Evolutionary conservation across 2,797 vertebrate species (phyloP), one percentile per base, ranked within the genome.

Genomic region (Melanotaenia pygmaea): DNA sequence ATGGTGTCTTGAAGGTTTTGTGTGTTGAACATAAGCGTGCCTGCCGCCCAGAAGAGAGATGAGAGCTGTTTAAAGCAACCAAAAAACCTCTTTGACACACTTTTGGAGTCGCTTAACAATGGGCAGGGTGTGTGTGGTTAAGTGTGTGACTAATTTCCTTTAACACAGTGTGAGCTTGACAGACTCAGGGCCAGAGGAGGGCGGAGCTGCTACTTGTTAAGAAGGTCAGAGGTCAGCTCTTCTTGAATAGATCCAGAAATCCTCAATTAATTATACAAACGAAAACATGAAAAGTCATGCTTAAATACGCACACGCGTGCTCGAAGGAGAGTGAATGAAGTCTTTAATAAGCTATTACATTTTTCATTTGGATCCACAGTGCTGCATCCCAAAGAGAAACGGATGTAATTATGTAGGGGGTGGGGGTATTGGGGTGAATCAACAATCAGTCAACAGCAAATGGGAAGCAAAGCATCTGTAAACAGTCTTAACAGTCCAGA

Each of bases 81-180:
- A 77, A 91, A 90, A 90, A 93, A 89, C 89, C 89, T 86, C 83
- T 89, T 73, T 90, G 91, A 90, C 91, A 92, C 88, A 92, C 90
- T 91, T 89, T 86, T 76, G 76, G 80, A 88, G 86, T 89, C 86
- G 85, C 86, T 86, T 86, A 86, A 92, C 89, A 92, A 89, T 80
- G 71, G 73, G 67, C 81, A 81, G 86, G 78, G 89, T 90, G 87
- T 86, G 90, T 67, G 85, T 92, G 89, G 89, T 90, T 92, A 91
- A 92, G 90, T 88, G 90, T 91, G 89, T 92, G 92, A 92, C 93
- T 93, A 94, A 93, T 94, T 91, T 91, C 81, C 87, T 89, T 91
- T 91, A 92, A 93, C 84, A 79, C 87, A 83, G 78, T 90, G 90
- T 82, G 88, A 88, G 90, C 93, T 91, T 90, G 89, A 93, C 86